These are phyloP conservation scores for Leptodactylus fuscus DNA, from an alignment of 2,113 vertebrate species.

Conservation along the genomic window DNA sequence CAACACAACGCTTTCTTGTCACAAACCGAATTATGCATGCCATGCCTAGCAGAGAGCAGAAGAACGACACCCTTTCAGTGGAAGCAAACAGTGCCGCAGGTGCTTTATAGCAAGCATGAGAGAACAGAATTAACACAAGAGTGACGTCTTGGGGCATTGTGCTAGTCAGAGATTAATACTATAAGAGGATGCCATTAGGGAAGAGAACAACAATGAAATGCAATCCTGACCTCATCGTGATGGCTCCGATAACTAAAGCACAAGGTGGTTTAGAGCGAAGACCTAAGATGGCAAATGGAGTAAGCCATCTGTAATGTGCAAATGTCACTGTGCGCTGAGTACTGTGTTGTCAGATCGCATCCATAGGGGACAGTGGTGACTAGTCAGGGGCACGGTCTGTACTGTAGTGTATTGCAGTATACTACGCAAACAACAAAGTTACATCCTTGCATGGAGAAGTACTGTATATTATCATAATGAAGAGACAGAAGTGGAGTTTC, in stretches of 20 bases:
- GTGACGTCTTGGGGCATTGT: conserved; percentile 2
- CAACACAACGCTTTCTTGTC: conserved; percentile 61
- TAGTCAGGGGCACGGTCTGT: conserved; percentile 1
- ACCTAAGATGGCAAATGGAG: not conserved
- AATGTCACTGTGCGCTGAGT: too few relatives aligned
- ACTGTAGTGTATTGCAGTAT: not conserved
- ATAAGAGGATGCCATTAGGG: too few relatives aligned
- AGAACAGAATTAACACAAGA: conserved; percentile 57
- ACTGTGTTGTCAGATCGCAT: not conserved
- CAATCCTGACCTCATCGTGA: conserved; percentile 11
- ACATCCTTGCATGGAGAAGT: conserved; percentile 26
- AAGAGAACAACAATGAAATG: not conserved
- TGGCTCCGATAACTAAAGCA: not conserved
- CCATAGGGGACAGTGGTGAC: conserved; percentile 1
- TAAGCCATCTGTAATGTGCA: not conserved
- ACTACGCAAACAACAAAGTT: not conserved
- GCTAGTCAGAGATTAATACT: conserved; percentile 10
- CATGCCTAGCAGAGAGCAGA: conserved; percentile 56
- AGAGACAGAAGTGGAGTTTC: not conserved
- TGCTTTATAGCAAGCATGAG: conserved; percentile 58
- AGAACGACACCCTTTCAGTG: conserved; percentile 59
- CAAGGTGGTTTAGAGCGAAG: not conserved
- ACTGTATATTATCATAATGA: conserved; percentile 18
- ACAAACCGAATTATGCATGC: conserved; percentile 64
- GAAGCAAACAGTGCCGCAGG: conserved; percentile 61